A percentile compares a stretch with the other conserved stretches of the same genome.
These are phyloP conservation scores for Melanotaenia trifasciata DNA, from an alignment of 2,797 vertebrate species.

Conservation along the genomic window DNA sequence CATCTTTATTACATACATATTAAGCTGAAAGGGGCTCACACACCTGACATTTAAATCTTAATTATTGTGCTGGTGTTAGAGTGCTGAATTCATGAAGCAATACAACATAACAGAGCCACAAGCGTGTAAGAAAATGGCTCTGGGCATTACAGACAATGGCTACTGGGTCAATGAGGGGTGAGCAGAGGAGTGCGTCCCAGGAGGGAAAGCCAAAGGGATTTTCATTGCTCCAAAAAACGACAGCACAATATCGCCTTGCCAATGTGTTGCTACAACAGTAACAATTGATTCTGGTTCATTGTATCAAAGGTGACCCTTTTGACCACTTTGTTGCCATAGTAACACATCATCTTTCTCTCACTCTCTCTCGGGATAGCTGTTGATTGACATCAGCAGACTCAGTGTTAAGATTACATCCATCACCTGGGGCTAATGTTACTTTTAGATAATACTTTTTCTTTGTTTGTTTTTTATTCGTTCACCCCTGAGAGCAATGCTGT, in stretches of 20 bases:
- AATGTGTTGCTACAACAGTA: conserved; percentile 58
- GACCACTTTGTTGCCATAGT: conserved; percentile 68
- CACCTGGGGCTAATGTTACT: conserved; percentile 46
- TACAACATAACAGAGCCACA: conserved; percentile 53
- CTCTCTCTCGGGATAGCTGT: conserved; percentile 29
- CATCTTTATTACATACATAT: conserved; percentile 67
- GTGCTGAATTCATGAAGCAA: conserved; percentile 65
- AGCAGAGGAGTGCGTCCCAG: conserved; percentile 56
- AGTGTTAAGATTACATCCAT: conserved; percentile 42
- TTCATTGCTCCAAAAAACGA: conserved; percentile 72
- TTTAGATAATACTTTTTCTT: conserved; percentile 47
- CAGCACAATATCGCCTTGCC: conserved; percentile 69
- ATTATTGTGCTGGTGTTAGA: conserved; percentile 68
- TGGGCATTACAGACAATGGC: conserved; percentile 58
- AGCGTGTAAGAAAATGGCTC: conserved; percentile 27
- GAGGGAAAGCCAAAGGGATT: conserved; percentile 63
- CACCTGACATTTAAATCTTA: conserved; percentile 72
- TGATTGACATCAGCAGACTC: conserved; percentile 60
- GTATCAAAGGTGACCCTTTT: conserved; percentile 69
- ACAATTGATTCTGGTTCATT: conserved; percentile 61
- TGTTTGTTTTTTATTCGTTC: conserved; percentile 18
- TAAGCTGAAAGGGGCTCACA: conserved; percentile 60
- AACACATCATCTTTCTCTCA: conserved; percentile 30
- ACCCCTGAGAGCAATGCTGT: conserved; percentile 7
- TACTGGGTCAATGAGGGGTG: conserved; percentile 71